phyloP scores from a whole-genome alignment of 2,888 invertebrate species.

The Tenthredo mesomela region DNA sequence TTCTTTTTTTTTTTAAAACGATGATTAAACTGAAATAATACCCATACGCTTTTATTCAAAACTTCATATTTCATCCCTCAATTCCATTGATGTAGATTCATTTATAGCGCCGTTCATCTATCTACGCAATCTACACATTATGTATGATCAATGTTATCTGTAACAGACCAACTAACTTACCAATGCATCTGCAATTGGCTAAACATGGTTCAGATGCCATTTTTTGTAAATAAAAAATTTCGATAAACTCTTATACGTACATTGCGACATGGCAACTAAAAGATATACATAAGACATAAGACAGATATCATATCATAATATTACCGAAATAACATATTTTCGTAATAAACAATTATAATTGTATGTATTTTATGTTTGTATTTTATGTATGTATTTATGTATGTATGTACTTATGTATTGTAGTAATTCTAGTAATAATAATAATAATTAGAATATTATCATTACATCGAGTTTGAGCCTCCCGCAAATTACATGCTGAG shows the following conservation, averaged over 20 bases:
- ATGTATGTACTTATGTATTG: background rate
- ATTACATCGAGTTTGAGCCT: background rate
- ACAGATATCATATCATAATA: slow-evolving; percentile 26
- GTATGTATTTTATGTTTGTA: background rate
- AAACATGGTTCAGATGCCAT: slow-evolving; percentile 27
- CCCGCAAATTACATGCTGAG: slow-evolving; percentile 86
- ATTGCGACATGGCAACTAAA: slow-evolving; percentile 20
- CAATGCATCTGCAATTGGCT: background rate
- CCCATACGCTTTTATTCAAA: slow-evolving; percentile 5
- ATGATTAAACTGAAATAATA: slow-evolving; percentile 3
- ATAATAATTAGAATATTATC: slow-evolving; percentile 18
- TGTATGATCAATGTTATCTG: background rate
- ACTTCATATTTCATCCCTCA: background rate
- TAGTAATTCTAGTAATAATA: slow-evolving; percentile 1
- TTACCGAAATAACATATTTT: slow-evolving; percentile 28
- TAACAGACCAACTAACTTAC: background rate
- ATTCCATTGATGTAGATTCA: background rate
- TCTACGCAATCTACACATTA: background rate
- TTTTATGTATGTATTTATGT: background rate
- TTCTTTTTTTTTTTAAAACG: background rate
- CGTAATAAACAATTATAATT: slow-evolving; percentile 22
- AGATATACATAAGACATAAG: background rate
- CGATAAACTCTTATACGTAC: background rate
- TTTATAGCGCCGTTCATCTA: background rate
- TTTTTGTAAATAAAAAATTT: background rate